Evolutionary conservation across 2,888 invertebrate species (phyloP).

Genomic region (Pseudococcus viburni): DNA sequence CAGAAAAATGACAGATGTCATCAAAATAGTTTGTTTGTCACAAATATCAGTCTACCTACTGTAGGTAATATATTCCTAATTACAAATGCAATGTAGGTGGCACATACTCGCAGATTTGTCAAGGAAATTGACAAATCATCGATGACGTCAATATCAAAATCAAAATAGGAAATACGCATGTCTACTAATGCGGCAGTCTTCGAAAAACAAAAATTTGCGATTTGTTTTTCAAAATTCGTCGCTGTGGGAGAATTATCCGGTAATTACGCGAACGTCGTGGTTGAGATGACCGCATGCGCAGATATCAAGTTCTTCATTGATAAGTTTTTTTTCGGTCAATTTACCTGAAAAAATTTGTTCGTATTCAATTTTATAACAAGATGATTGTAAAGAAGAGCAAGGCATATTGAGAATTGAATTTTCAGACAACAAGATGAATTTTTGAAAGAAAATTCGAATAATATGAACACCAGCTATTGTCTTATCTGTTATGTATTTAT

Average conservation of each 20-base stretch:
- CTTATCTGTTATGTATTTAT: too few relatives aligned
- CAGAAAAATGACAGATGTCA: too few relatives aligned
- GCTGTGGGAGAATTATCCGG: neutral
- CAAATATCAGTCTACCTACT: neutral
- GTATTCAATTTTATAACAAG: too few relatives aligned
- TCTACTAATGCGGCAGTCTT: neutral
- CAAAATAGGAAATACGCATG: neutral
- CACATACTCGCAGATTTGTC: neutral
- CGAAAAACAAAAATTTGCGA: neutral
- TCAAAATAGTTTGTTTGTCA: neutral
- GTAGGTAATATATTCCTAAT: neutral
- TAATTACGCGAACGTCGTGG: neutral
- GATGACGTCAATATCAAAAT: conserved; percentile 16
- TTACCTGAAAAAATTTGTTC: neutral
- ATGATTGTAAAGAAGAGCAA: too few relatives aligned
- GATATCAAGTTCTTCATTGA: neutral
- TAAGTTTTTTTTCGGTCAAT: neutral
- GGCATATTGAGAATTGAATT: too few relatives aligned
- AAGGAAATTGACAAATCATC: conserved; percentile 23
- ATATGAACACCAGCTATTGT: too few relatives aligned
- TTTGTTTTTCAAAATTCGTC: conserved; percentile 19
- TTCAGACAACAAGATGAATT: too few relatives aligned
- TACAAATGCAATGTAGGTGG: neutral
- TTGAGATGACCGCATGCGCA: neutral
- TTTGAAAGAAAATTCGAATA: too few relatives aligned